A percentile compares a stretch with the other conserved stretches of the same genome.
Conservation (phyloP, 2,113 vertebrate species). For the Smithornis capensis region DNA sequence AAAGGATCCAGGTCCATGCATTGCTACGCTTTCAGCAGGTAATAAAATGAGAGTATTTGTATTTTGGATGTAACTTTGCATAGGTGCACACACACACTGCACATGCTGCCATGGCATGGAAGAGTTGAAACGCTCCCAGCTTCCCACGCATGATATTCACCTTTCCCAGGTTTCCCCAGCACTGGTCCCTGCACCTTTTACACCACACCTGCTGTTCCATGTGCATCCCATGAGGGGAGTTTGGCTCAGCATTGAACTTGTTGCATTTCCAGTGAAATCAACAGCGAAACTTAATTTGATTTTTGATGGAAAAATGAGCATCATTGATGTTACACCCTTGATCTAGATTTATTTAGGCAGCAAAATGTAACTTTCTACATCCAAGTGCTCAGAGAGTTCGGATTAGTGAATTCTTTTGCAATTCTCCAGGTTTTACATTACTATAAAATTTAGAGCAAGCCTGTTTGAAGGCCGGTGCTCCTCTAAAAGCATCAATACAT, state of each 20-base stretch:
- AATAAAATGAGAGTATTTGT: background rate
- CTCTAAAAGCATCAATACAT: background rate
- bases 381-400: background rate
- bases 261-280: background rate
- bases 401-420: background rate
- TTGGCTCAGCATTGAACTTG: background rate
- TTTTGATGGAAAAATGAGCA: conserved; percentile 37
- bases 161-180: background rate
- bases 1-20: background rate
- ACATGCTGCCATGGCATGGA: accelerated
- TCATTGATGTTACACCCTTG: background rate
- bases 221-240: background rate
- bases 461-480: background rate
- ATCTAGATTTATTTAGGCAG: conserved; percentile 8
- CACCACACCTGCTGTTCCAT: background rate
- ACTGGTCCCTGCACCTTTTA: background rate
- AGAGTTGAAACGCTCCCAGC: background rate
- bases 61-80: background rate
- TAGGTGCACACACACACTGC: background rate
- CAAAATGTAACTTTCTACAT: background rate
- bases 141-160: accelerated
- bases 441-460: background rate
- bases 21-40: background rate
- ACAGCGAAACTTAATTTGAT: background rate
- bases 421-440: background rate